Evolutionary conservation across 2,113 vertebrate genomes (phyloP).

Genomic region (Cromileptes altivelis): DNA sequence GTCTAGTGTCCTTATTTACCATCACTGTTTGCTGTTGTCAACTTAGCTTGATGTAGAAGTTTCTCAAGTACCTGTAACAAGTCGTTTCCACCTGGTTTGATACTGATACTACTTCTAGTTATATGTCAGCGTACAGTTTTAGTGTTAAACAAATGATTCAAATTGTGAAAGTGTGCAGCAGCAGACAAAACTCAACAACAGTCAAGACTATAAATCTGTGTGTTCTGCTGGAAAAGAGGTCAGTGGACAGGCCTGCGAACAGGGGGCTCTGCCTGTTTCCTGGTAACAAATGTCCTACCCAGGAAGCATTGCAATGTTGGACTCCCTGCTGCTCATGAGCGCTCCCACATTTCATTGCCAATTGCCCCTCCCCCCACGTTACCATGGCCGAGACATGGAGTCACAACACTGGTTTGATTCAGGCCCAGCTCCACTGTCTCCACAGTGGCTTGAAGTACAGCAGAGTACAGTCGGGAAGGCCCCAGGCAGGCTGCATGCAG

Average conservation of each 20-base stretch:
- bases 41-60: not conserved
- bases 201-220: slow-evolving; percentile 34
- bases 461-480: slow-evolving; percentile 10
- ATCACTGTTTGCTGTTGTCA: not conserved
- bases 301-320: slow-evolving; percentile 53
- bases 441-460: slow-evolving; percentile 1
- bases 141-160: slow-evolving; percentile 3
- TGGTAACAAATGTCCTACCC: slow-evolving; percentile 52
- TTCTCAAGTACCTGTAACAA: not conserved
- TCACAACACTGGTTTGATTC: slow-evolving; percentile 51
- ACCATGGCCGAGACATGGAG: slow-evolving; percentile 42
- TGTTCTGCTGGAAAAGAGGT: slow-evolving; percentile 14
- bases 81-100: not conserved
- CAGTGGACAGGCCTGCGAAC: slow-evolving; percentile 20
- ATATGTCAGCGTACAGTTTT: not conserved
- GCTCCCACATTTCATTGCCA: slow-evolving; percentile 34
- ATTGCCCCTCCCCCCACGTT: slow-evolving; percentile 49
- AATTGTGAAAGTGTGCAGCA: slow-evolving; percentile 5
- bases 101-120: not conserved
- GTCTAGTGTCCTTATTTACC: not conserved
- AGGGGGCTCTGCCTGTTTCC: slow-evolving; percentile 48
- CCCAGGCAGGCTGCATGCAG: not conserved
- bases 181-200: slow-evolving; percentile 2
- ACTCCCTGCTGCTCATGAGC: slow-evolving; percentile 51
- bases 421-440: slow-evolving; percentile 16